Base-by-base conservation (phyloP, 2,888 invertebrate genomes). In the Eugnorisma glareosa region DNA sequence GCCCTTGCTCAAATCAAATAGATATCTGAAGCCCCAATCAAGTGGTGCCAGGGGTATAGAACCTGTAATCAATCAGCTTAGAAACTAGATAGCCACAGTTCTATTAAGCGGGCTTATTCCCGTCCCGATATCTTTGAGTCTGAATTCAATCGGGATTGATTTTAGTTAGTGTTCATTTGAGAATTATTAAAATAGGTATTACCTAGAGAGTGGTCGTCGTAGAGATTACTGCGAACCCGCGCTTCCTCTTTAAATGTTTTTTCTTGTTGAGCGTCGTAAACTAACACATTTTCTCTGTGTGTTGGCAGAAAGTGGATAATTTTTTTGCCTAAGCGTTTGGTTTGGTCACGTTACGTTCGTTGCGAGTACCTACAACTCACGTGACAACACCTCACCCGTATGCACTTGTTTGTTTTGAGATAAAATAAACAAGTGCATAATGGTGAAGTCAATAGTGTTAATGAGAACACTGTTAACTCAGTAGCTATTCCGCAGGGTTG, bases 51-150 rank as follows among this genome's bases (percentile, higher is more conserved):
- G 24, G 24, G 64, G 37, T 13, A 64, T 57, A 45, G 51, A 31
- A 63, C 51, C 31, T 48, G 35, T 63, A n/a, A 67, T 79, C 45
- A 83, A 67, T 63, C 67, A 48, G 67, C 83, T 83, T 54, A 63
- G 67, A 48, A 67, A 63, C 77, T 67, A 64, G 67, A 28, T 76
- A 67, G 40, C 63, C 40, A 37, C 67, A 82, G 28, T 82, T 35
- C 77, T 76, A 82, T 45, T 75, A 75, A 75, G 61, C 79, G 75
- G 61, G 18, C 54, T 82, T 67, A 72, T 66, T 51, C 51, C 59
- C 15, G 57, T 45, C 43, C 51, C 18, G 10, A 82, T 61, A 45
- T 61, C 31, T 78, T 64, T 10, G 75, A 48, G 21, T 67, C 48
- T 82, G n/a, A 48, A 48, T 82, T 31, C 31, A 67, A 67, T 31